Base-by-base conservation (phyloP, 2,888 invertebrate species). In the Helicoverpa assulta region DNA sequence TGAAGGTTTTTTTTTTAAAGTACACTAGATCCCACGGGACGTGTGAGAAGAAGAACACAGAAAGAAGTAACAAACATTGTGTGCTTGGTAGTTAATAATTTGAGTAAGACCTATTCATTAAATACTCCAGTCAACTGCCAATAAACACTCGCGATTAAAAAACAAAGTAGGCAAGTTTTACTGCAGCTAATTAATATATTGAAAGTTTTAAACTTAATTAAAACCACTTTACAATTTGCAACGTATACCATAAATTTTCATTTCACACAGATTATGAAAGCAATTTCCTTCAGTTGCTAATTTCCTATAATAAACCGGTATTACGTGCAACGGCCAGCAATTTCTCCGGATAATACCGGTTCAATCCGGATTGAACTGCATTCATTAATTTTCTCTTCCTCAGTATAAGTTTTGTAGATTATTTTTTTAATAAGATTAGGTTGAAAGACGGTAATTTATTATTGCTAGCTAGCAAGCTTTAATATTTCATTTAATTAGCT, bases 271-370 rank as follows among this genome's bases (percentile, higher is more conserved):
- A 78, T 73, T 81, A 78, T 67, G 52, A 59, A 72, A 81, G 68
- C 73, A 81, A 81, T 81, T 78, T 78, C 63, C 73, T 60, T 57
- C 19, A 64, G 73, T 64, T 66, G 65, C 77, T 77, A 78, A 78
- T 78, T 81, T 72, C 55, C 68, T 77, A 77, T 78, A 81, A 78
- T 81, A 81, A 81, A 70, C 78, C 19, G 65, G 73, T 68, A 72
- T 63, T 63, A 55, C 59, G 53, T 65, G 73, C 68, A 66, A 40
- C 73, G 78, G 52, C 26, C 53, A 64, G 66, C 68, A 81, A 67
- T 77, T 79, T 61, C 65, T 61, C 29, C 55, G 55, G 57, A 65
- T 72, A 68, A 68, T 63, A 56, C 78, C 33, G 26, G 50, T 73
- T 66, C 63, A 52, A 78, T 66, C 77, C 65, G 43, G 71, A 76